Base-by-base conservation (phyloP, 2,888 invertebrate genomes). In the Parnassius mnemosyne region DNA sequence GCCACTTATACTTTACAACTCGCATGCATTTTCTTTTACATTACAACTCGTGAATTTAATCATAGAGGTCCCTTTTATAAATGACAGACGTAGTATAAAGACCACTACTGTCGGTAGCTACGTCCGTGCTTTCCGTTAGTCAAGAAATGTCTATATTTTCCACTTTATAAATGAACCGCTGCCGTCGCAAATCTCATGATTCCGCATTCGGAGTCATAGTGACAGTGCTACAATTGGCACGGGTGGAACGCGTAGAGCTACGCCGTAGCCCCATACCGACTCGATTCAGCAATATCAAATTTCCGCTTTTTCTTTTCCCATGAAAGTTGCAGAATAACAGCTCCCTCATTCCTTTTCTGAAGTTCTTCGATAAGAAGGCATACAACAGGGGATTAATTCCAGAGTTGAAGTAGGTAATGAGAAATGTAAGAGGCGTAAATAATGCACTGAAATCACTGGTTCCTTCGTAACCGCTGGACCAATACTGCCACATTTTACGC, bases 341-440 rank as follows among this genome's bases (percentile, higher is more conserved):
- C 81, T 97, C 97, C 66, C 94, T 92, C 94, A 97, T 96, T 20
- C 97, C 97, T 76, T 95, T 95, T 60, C 96, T 93, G 83, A 97
- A 97, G 77, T 96, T 95, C 66, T 95, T 94, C 5, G 94, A 94
- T 59, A 98, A 91, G 80, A 98, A 96, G 3, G 97, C 97, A 85
- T 98, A 98, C 10, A 98, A 92, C 58, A 98, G 89, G 0, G 98
- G 98, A 87, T 98, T 98, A 67, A 98, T 94, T 55, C 95, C 97
- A 16, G 97, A 97, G 91, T 98, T 97, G 84, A 96, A 94, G 83
- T 97, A 98, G 52, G 97, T 94, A 71, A 97, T 93, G 66, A 98
- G 93, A 84, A 96, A 97, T 34, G 97, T 97, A 65, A 97, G 92
- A 1, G 97, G 97, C 10, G 97, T 97, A 66, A 97, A 92, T 16